Evolutionary conservation across 2,113 vertebrate species (phyloP), one percentile per base, ranked within the genome.

Genomic region (Talpa occidentalis): DNA sequence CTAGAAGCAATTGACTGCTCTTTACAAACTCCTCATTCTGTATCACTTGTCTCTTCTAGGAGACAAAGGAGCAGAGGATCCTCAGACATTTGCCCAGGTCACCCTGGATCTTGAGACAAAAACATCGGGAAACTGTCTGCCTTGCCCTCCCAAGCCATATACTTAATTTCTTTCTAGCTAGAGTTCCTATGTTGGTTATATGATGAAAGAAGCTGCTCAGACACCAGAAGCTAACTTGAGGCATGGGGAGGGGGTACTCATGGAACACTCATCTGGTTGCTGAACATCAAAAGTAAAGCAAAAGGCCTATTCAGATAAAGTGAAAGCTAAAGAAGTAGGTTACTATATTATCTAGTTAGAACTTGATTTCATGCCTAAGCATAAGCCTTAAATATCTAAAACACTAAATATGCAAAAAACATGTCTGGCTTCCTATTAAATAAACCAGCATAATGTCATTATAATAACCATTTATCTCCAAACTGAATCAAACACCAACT

Each of bases 391-490:
- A 26, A 85, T 32, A 95, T 56, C 4, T 21, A 64, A 84, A 96
- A 94, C 42, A 59, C 64, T 70, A 81, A 97, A 93, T 78, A 16
- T 0, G 14, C 49, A 28, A 0, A 91, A 96, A 97, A 95, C 37
- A 79, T 76, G 60, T 96, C 72, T 76, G 70, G 66, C 47, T 84
- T 97, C 93, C 97, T 95, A 21, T 56, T 56, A 2, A 88, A 70
- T 91, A 66, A 96, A 86, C 0, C 37, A 8, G 12, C 24, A 83
- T 64, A 78, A n/a, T 86, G 52, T 64, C 95, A 91, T 91, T 42
- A 73, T 49, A 70, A 35, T 52, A 47, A 26, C 76, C 52, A 78
- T 92, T 97, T 93, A 94, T 94, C 97, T 96, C 60, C 22, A 95
- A 62, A 96, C 90, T 96, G 90, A 95, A 95, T 88, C 77, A 90